Evolutionary conservation across 2,797 vertebrate genomes (phyloP), one percentile per base, ranked within the genome.

Genomic region (Macrochelys suwanniensis): DNA sequence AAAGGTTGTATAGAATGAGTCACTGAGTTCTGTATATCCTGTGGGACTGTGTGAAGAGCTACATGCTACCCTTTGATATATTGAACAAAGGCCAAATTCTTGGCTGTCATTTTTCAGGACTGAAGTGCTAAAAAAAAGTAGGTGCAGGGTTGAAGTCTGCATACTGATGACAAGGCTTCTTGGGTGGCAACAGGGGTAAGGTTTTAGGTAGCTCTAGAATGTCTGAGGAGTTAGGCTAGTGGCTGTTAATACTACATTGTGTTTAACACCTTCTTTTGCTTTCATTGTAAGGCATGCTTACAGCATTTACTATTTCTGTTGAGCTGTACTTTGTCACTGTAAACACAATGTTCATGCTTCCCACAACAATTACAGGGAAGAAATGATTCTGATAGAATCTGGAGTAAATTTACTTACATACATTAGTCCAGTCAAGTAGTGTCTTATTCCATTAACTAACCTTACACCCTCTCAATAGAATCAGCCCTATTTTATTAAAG

Each of bases 21-120:
- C 15, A 47, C 42, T 88, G 57, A 83, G 78, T 78, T 88, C 93
- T 94, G 26, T 31, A 3, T 56, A 65, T 95, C 90, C 59, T 92
- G 87, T 90, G 94, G 50, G 87, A 93, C 82, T 88, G 3, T 77
- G 57, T 93, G 81, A 92, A 59, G 68, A 71, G n/a, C 37, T 83
- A 21, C 76, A 84, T 78, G 21, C 26, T 68, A 78, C 82, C 57
- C 84, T 96, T 97, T 97, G 87, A 94, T 93, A 88, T 84, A 59
- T 45, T 92, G 56, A 97, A 95, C 78, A 95, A 97, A 97, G 91
- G 87, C 56, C 87, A 94, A 88, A 83, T 95, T 92, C 88, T 89
- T 91, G 23, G 3, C 83, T 49, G 33, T 90, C 59, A 84, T 82
- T 91, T 81, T 47, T 56, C 80, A 76, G 25, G 42, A 57, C 82